These are phyloP conservation scores for Lasioglossum marginatum DNA, from an alignment of 2,888 invertebrate species.

Conservation along the genomic window DNA sequence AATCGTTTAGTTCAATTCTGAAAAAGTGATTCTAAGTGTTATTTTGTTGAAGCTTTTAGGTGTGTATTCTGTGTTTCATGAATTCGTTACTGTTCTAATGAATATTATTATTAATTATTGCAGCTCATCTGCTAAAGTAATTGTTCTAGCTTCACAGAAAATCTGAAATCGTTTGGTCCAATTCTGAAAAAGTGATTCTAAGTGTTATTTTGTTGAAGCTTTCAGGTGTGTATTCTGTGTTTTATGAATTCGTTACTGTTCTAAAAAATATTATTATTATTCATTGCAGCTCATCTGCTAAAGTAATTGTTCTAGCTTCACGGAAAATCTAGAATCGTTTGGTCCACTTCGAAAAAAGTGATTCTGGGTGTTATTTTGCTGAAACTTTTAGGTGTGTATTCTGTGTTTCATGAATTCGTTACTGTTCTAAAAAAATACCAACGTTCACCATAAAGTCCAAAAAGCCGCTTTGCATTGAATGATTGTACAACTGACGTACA, in stretches of 20 bases:
- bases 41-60: too few relatives aligned
- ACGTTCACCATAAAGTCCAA: neutral
- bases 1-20: neutral
- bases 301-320: neutral
- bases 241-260: too few relatives aligned
- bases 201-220: too few relatives aligned
- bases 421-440: neutral
- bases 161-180: neutral
- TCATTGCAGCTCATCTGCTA: too few relatives aligned
- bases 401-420: neutral
- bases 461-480: neutral
- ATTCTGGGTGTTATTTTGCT: too few relatives aligned
- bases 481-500: neutral
- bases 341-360: neutral
- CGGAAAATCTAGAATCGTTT: neutral
- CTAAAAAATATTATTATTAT: too few relatives aligned
- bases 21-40: neutral
- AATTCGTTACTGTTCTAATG: neutral
- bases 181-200: neutral
- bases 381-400: too few relatives aligned
- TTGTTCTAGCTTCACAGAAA: neutral
- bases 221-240: too few relatives aligned
- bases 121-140: neutral
- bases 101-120: too few relatives aligned
- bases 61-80: neutral